Evolutionary conservation across 2,113 vertebrate species (phyloP), one percentile per base, ranked within the genome.

Genomic region (Corythoichthys haematopterus): DNA sequence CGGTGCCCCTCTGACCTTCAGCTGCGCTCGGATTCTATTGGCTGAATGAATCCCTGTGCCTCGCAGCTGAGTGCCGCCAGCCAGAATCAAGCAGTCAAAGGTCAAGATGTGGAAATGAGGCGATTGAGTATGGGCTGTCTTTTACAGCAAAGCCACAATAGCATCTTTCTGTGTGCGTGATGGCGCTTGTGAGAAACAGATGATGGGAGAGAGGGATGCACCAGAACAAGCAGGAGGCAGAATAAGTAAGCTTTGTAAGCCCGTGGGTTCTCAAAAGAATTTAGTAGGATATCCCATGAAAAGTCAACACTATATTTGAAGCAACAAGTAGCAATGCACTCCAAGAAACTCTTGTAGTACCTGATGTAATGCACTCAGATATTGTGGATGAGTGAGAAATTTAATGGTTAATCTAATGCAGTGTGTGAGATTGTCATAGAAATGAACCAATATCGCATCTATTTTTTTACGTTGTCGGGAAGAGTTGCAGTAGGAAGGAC

Each of bases 21-120:
- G 74, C 70, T 79, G 75, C 7, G 76, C 65, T 62, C 71, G 59
- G 70, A 78, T 83, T 83, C 83, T 77, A 85, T 91, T 87, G 85
- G 85, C 81, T 77, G 74, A 87, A 82, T 80, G 84, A 72, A 77
- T 77, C 66, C 59, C 81, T 72, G 74, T 78, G 70, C 81, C 70
- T 67, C 46, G 46, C 70, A 79, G 83, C 82, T 77, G 80, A 76
- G 77, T 69, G 68, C 80, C 59, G 62, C 65, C 74, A 77, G 74
- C 79, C 67, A 82, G 85, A 90, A 88, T 86, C 71, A 68, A 55
- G 75, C 68, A 78, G 87, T 91, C 78, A 84, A 61, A 78, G 81
- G 76, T 77, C 64, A 51, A 58, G 74, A 65, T 67, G 80, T 86
- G 87, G 80, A 90, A 87, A 90, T 84, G 79, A 84, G 79, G 78